Evolutionary conservation across 2,797 vertebrate species (phyloP), one percentile per base, ranked within the genome.

Genomic region (Periophthalmus magnuspinnatus): DNA sequence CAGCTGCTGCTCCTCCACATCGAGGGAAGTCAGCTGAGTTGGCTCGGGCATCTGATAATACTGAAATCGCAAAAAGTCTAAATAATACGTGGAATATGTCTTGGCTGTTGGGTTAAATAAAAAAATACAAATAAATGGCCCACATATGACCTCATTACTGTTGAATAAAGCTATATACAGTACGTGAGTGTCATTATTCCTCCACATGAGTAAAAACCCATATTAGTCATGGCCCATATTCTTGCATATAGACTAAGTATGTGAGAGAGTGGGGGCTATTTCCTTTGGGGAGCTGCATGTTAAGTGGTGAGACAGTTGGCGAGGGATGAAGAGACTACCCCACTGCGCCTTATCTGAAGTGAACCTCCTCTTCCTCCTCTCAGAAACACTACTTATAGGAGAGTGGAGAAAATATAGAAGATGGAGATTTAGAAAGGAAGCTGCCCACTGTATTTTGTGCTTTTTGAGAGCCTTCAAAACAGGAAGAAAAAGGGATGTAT

Each of bases 281-380:
- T 88, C 79, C 82, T 66, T 45, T 66, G 72, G 78, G 78, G 84
- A 77, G 71, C 45, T 50, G 79, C 81, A 82, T 82, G 79, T 81
- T 88, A 87, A 84, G 78, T 74, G 76, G 72, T 28, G 70, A 83
- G 81, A 85, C 67, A 75, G 79, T 79, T 82, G 74, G 59, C 82
- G 75, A 79, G 72, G 75, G 81, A 86, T 84, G 86, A 86, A 81
- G 84, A 75, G 82, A 68, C 77, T 69, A 84, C 77, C 82, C 84
- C 70, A 86, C 79, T 90, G 88, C 48, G 86, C 76, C 82, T 86
- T 88, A 85, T 90, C 83, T 89, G 70, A 85, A 83, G 80, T 76
- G 82, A 83, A 76, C 85, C 74, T 60, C 76, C 68, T 78, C 75
- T 69, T 74, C 69, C 84, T 68, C 61, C 66, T 78, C 67, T 79